Evolutionary conservation across 2,888 invertebrate species (phyloP), one percentile per base, ranked within the genome.

Genomic region (Dendrolimus pini): DNA sequence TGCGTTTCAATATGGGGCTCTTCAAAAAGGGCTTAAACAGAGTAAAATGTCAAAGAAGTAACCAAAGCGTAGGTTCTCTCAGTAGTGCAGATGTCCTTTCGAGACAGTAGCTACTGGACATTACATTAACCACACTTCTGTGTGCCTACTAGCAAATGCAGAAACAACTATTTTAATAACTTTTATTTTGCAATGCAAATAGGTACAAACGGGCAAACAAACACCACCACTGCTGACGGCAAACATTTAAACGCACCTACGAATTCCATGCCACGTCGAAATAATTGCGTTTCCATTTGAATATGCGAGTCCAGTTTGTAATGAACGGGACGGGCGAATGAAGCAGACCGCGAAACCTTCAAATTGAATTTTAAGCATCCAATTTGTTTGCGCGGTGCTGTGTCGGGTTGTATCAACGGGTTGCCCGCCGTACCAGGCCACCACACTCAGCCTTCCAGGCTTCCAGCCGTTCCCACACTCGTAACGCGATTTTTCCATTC

Each of bases 281-380:
- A 85, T 85, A 84, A 89, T 85, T 86, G 79, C 77, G 77, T 80
- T 83, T 80, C 72, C 80, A 80, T 83, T 82, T 71, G 78, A 75
- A 82, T 78, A 80, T 78, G 82, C 74, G 74, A 72, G 84, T 83
- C 78, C 83, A 77, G 85, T 76, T 81, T 80, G 82, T 81, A 85
- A 83, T 85, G 83, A 78, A 78, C 83, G 83, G 78, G 79, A 74
- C 79, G 82, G 80, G 78, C 82, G 83, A 85, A 88, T 86, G 84
- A 86, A 87, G 82, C 82, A 83, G 81, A 85, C 89, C 89, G 85
- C 87, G 86, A 89, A 89, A 89, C 89, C 88, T 89, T 88, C 81
- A 88, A 89, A 89, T 89, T 89, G 89, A 89, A 89, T 89, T 89
- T 89, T 89, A 89, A 89, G 89, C 87, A 85, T 89, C 86, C 89